Evolutionary conservation across 2,797 vertebrate species (phyloP).

Genomic region (Distichodus sexfasciatus): DNA sequence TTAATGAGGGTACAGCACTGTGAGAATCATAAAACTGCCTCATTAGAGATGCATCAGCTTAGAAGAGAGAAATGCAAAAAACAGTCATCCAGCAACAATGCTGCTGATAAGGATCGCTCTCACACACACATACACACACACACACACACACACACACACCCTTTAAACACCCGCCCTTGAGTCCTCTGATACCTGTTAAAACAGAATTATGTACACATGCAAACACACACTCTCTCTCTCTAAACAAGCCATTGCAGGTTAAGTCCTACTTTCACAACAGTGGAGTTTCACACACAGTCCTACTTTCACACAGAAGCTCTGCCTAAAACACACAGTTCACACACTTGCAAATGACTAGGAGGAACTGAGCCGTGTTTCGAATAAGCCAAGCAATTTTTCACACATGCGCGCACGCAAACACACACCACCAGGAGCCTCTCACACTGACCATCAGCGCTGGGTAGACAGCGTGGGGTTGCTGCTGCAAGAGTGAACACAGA

Average conservation of each 20-base stretch:
- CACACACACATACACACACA: neutral
- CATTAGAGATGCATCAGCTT: slow-evolving; percentile 66
- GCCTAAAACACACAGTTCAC: no score
- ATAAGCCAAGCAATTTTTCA: neutral
- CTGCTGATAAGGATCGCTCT: slow-evolving; percentile 3
- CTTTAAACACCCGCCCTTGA: slow-evolving; percentile 1
- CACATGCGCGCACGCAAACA: slow-evolving; percentile 31
- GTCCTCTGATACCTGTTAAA: neutral
- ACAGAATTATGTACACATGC: neutral
- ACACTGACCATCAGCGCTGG: slow-evolving; percentile 72
- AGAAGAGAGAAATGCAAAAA: slow-evolving; percentile 56
- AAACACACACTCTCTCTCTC: no score
- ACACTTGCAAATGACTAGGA: neutral
- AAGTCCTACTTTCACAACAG: no score
- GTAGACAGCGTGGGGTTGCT: slow-evolving; percentile 65
- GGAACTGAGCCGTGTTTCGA: neutral
- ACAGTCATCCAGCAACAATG: slow-evolving; percentile 12
- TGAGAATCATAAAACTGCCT: slow-evolving; percentile 77
- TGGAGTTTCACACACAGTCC: no score
- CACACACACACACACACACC: neutral
- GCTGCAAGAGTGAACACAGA: slow-evolving; percentile 55
- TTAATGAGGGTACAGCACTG: slow-evolving; percentile 75
- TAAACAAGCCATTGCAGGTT: no score
- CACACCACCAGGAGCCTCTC: slow-evolving; percentile 20
- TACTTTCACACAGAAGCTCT: no score